Percentiles rank a stretch among this genome's conserved stretches.
Conservation (phyloP, 1,140 invertebrate species). For the Zaprionus inermis region DNA sequence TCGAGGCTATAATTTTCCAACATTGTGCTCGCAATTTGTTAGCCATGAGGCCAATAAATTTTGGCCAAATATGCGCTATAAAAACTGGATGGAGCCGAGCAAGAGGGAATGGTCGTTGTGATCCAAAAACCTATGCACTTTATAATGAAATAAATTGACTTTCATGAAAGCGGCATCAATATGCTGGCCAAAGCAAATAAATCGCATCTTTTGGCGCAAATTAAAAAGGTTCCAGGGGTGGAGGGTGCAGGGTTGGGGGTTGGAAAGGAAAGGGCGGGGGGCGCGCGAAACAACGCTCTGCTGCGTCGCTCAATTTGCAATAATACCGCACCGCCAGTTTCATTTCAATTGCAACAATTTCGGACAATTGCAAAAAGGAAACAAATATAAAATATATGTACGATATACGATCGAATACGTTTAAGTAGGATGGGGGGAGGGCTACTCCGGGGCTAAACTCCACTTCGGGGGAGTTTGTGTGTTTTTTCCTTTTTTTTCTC, state of each 20-base stretch:
- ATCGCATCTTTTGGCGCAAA: conserved; percentile 63
- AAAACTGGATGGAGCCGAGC: conserved; percentile 39
- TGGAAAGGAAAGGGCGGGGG: background rate
- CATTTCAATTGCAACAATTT: conserved; percentile 58
- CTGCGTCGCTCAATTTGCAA: conserved; percentile 51
- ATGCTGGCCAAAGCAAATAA: conserved; percentile 58
- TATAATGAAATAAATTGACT: conserved; percentile 81
- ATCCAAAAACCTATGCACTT: conserved; percentile 64
- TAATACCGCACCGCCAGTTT: conserved; percentile 51
- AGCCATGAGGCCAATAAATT: conserved; percentile 73
- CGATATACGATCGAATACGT: conserved; percentile 6
- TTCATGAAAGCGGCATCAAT: conserved; percentile 62
- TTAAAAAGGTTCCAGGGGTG: conserved; percentile 57
- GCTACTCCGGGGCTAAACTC: conserved; percentile 56
- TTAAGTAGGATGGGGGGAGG: conserved; percentile 6
- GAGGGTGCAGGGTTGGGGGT: background rate
- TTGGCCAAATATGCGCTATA: conserved; percentile 74
- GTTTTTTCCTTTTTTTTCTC: conserved; percentile 23
- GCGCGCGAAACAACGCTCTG: conserved; percentile 22
- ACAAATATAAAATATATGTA: conserved; percentile 34
- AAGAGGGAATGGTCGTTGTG: background rate
- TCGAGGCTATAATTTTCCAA: conserved; percentile 63
- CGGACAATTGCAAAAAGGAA: conserved; percentile 21
- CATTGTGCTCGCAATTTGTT: conserved; percentile 80
- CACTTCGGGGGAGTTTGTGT: conserved; percentile 16